A percentile compares a stretch with the other conserved stretches of the same genome.
Conservation (phyloP, 2,888 invertebrate genomes). For the Drosophila atripex region DNA sequence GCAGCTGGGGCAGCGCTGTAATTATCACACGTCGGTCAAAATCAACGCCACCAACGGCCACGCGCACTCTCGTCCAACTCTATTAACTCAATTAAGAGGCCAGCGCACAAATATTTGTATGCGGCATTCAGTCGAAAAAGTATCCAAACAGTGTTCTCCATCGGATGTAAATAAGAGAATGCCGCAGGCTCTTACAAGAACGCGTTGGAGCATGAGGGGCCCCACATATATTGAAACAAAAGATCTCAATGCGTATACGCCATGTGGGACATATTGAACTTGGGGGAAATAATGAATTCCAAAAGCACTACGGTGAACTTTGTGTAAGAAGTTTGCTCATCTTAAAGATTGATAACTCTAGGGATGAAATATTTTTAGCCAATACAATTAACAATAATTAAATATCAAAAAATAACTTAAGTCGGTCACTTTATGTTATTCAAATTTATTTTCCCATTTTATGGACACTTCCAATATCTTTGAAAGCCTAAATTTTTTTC, state of each 20-base stretch:
- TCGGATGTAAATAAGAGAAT: conserved; percentile 42
- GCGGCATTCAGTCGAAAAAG: conserved; percentile 81
- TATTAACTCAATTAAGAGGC: conserved; percentile 74
- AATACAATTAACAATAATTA: background rate
- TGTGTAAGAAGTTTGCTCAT: background rate
- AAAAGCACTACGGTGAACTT: background rate
- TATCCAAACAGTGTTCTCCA: conserved; percentile 74
- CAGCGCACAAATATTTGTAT: conserved; percentile 77
- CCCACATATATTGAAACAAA: conserved; percentile 57
- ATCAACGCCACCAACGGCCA: conserved; percentile 64
- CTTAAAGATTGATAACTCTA: background rate
- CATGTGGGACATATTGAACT: conserved; percentile 23
- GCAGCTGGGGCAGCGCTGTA: conserved; percentile 59
- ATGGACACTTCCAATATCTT: background rate
- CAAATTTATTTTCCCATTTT: too few relatives aligned
- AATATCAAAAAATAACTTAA: background rate
- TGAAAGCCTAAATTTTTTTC: background rate
- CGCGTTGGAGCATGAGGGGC: conserved; percentile 42
- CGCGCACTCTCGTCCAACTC: conserved; percentile 70
- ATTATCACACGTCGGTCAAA: conserved; percentile 79
- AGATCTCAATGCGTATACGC: conserved; percentile 37
- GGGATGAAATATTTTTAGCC: background rate
- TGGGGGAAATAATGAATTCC: background rate
- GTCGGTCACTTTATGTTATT: background rate
- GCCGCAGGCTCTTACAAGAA: conserved; percentile 13